phyloP scores from a whole-genome alignment of 2,113 vertebrate species.

The Scomber japonicus region DNA sequence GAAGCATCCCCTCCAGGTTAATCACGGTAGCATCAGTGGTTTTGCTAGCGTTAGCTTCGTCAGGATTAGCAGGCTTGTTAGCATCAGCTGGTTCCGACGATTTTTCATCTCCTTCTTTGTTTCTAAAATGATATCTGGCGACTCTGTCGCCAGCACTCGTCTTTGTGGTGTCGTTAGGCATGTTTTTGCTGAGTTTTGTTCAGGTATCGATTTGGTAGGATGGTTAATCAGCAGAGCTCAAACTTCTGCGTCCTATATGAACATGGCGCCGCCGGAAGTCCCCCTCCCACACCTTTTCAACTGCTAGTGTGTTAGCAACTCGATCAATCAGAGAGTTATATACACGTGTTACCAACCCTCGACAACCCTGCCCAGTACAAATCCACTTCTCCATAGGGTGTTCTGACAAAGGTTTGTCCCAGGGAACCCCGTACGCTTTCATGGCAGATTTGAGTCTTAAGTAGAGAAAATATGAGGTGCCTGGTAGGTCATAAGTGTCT shows the following conservation, averaged over 20 bases:
- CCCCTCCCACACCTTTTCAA: too few species aligned
- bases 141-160: neutral
- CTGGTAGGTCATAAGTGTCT: too few species aligned
- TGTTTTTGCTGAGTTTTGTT: conserved; percentile 4
- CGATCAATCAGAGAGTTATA: too few species aligned
- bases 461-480: too few species aligned
- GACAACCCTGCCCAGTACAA: too few species aligned
- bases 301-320: too few species aligned
- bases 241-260: neutral
- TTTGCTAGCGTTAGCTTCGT: neutral
- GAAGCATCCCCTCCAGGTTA: neutral
- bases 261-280: conserved; percentile 1
- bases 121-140: conserved; percentile 4
- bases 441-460: too few species aligned
- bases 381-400: too few species aligned
- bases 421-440: too few species aligned
- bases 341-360: too few species aligned
- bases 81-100: too few species aligned
- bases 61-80: neutral
- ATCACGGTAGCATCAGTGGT: neutral
- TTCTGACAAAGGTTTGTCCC: too few species aligned
- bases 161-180: neutral
- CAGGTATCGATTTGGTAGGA: neutral
- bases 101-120: neutral
- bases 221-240: conserved; percentile 1